These are phyloP conservation scores for Vespertilio murinus DNA, from an alignment of 2,797 vertebrate genomes.

Conservation along the genomic window DNA sequence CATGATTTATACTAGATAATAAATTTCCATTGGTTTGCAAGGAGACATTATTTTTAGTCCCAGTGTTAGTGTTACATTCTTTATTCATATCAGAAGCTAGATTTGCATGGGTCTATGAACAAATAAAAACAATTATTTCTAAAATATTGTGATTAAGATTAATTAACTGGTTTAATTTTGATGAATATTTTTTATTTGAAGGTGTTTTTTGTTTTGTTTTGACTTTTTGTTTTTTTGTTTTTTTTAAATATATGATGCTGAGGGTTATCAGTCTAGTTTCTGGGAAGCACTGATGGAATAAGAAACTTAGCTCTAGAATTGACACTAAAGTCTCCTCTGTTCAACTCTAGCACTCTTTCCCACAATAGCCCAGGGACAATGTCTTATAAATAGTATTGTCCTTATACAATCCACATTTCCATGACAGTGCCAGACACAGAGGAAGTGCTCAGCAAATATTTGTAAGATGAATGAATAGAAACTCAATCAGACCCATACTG, in stretches of 20 bases:
- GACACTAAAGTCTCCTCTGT: neutral
- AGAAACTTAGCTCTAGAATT: neutral
- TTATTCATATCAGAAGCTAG: neutral
- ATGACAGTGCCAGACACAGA: neutral
- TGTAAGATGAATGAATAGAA: constrained; percentile 24
- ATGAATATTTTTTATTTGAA: neutral
- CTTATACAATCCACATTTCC: neutral
- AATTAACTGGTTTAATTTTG: neutral
- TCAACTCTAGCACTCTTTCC: neutral
- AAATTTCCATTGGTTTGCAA: neutral
- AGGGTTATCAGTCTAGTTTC: neutral
- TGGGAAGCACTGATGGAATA: neutral
- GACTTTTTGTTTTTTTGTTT: too few species aligned
- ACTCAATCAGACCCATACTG: neutral
- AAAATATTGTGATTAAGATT: neutral
- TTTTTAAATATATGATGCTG: neutral
- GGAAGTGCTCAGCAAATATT: neutral
- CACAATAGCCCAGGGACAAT: neutral
- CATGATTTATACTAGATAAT: neutral
- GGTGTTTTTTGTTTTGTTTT: too few species aligned
- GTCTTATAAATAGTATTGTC: neutral
- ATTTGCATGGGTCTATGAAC: neutral
- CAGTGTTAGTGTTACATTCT: neutral
- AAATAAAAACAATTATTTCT: neutral
- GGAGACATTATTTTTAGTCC: neutral